phyloP scores from a whole-genome alignment of 30 jellyfish, hydroid and myxozoan species.

The Chrysaora quinquecirrha region DNA sequence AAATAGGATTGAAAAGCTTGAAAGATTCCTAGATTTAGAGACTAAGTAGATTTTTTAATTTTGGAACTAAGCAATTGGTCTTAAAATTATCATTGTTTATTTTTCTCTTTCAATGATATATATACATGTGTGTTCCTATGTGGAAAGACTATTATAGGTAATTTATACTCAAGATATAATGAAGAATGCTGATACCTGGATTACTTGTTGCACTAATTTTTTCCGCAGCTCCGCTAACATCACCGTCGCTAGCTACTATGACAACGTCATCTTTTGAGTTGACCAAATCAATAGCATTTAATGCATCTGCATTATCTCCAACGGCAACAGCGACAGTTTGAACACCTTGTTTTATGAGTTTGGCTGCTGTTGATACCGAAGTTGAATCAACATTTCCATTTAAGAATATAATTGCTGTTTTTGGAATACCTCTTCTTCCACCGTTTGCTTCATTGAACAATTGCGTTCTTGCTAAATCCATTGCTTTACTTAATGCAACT shows the following conservation, averaged over 20 bases:
- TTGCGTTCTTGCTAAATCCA: constrained; percentile 20
- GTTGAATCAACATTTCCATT: constrained; percentile 8
- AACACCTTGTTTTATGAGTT: constrained; percentile 26
- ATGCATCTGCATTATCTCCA: neutral
- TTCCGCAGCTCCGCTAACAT: neutral
- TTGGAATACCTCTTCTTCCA: constrained; percentile 57
- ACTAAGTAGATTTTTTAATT: too few species aligned
- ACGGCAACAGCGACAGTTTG: constrained; percentile 23
- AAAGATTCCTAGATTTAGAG: too few species aligned
- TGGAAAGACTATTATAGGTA: too few species aligned
- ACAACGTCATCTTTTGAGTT: neutral
- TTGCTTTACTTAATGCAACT: constrained; percentile 26
- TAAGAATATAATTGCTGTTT: constrained; percentile 60
- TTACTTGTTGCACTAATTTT: neutral
- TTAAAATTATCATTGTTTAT: too few species aligned
- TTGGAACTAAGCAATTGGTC: too few species aligned
- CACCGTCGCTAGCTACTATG: neutral
- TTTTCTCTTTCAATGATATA: too few species aligned
- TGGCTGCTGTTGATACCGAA: neutral
- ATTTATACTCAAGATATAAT: too few species aligned
- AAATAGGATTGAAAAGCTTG: too few species aligned
- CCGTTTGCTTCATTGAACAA: constrained; percentile 40
- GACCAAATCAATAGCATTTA: neutral
- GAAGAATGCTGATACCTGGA: too few species aligned
- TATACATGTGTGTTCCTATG: too few species aligned